Evolutionary conservation across 2,113 vertebrate species (phyloP).

Genomic region (Anolis carolinensis): DNA sequence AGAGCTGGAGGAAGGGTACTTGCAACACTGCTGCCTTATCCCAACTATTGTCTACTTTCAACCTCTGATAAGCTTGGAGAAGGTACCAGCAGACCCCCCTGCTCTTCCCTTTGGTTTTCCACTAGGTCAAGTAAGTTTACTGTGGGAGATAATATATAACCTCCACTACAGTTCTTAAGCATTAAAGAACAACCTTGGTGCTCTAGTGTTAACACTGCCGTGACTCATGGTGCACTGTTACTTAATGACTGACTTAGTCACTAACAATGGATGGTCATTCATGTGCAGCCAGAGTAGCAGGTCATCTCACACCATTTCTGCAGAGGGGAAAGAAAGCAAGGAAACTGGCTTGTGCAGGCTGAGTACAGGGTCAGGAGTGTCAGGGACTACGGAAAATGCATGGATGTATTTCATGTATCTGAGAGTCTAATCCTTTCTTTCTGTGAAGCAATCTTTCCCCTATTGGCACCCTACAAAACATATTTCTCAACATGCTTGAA

Average conservation of each 20-base stretch:
- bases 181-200: background rate
- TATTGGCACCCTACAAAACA: no score
- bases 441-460: no score
- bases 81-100: background rate
- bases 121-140: background rate
- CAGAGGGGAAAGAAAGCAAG: background rate
- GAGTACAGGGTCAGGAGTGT: background rate
- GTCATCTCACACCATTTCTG: background rate
- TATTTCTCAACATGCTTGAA: no score
- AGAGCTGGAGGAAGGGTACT: background rate
- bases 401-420: background rate
- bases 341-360: background rate
- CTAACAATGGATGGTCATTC: background rate
- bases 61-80: background rate
- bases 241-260: background rate
- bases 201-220: background rate
- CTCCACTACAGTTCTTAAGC: background rate
- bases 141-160: background rate
- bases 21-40: background rate
- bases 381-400: background rate
- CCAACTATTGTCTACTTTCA: background rate
- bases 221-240: background rate
- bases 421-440: no score
- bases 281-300: background rate
- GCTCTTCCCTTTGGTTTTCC: background rate